These are phyloP conservation scores for Glyphotaelius pellucidus DNA, from an alignment of 2,888 invertebrate species.

Conservation along the genomic window DNA sequence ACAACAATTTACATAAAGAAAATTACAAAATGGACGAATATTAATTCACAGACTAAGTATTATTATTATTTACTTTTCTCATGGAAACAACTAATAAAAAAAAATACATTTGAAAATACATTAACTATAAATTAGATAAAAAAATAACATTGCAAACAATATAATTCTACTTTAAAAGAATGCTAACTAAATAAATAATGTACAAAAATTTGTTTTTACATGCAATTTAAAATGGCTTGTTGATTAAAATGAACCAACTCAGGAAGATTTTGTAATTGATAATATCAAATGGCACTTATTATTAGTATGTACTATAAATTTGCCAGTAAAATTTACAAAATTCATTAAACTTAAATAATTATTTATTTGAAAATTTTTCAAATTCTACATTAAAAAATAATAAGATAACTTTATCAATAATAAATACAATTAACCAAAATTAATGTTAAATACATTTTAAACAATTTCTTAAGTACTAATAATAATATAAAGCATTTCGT, in stretches of 20 bases:
- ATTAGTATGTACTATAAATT: not conserved
- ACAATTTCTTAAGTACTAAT: not conserved
- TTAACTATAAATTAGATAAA: slow-evolving; percentile 41
- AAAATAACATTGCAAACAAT: slow-evolving; percentile 23
- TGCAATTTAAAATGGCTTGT: not conserved
- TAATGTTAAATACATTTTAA: not conserved
- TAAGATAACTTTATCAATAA: not conserved
- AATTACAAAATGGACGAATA: slow-evolving; percentile 63
- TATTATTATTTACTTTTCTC: slow-evolving; percentile 24
- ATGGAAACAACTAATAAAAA: slow-evolving; percentile 25
- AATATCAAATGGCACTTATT: slow-evolving; percentile 10
- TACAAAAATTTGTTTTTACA: slow-evolving; percentile 8
- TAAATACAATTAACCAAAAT: not conserved
- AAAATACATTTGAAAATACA: not conserved
- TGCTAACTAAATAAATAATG: slow-evolving; percentile 23
- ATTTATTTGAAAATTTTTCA: not conserved
- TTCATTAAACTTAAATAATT: not conserved
- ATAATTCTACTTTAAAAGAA: not conserved
- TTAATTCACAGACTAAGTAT: slow-evolving; percentile 55
- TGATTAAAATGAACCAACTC: not conserved
- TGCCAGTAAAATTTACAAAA: not conserved
- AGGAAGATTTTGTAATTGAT: not conserved
- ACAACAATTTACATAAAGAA: slow-evolving; percentile 59
- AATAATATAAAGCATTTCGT: not conserved
- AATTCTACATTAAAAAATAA: not conserved